Evolutionary conservation across 2,888 invertebrate species (phyloP).

Genomic region (Aleiodes alternator): DNA sequence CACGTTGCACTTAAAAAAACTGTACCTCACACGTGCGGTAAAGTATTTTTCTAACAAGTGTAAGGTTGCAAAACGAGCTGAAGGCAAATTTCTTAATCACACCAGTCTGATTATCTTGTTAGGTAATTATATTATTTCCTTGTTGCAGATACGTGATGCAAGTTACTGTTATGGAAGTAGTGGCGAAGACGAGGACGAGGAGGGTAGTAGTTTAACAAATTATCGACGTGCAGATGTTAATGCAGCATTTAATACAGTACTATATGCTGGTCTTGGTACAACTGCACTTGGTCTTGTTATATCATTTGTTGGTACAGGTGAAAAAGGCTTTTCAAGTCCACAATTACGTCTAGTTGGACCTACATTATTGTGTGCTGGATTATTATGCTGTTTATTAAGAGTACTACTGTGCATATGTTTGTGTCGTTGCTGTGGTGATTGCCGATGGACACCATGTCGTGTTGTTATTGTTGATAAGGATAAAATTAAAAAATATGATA

Average conservation of each 20-base stretch:
- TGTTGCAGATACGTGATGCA: conserved; percentile 87
- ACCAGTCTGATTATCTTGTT: too few relatives aligned
- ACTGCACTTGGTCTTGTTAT: conserved; percentile 91
- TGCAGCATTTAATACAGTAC: conserved; percentile 88
- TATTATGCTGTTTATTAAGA: conserved; percentile 88
- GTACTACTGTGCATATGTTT: conserved; percentile 90
- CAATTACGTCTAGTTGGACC: conserved; percentile 92
- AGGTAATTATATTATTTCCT: not conserved
- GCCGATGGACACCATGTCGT: conserved; percentile 77
- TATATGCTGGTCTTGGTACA: conserved; percentile 90
- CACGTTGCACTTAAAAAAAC: too few relatives aligned
- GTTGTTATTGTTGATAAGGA: conserved; percentile 60
- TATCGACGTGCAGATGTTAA: conserved; percentile 83
- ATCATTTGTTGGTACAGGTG: conserved; percentile 93
- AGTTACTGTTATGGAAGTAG: conserved; percentile 87
- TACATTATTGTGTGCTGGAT: conserved; percentile 86
- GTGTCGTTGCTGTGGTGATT: conserved; percentile 85
- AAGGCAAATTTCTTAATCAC: too few relatives aligned
- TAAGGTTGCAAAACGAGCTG: too few relatives aligned
- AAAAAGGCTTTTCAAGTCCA: conserved; percentile 91
- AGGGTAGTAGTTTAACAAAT: conserved; percentile 76
- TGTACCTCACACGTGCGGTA: too few relatives aligned
- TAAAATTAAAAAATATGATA: conserved; percentile 56
- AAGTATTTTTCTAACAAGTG: too few relatives aligned
- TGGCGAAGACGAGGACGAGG: conserved; percentile 79